Base-by-base conservation (phyloP, 2,113 vertebrate species). In the Pedetes capensis region DNA sequence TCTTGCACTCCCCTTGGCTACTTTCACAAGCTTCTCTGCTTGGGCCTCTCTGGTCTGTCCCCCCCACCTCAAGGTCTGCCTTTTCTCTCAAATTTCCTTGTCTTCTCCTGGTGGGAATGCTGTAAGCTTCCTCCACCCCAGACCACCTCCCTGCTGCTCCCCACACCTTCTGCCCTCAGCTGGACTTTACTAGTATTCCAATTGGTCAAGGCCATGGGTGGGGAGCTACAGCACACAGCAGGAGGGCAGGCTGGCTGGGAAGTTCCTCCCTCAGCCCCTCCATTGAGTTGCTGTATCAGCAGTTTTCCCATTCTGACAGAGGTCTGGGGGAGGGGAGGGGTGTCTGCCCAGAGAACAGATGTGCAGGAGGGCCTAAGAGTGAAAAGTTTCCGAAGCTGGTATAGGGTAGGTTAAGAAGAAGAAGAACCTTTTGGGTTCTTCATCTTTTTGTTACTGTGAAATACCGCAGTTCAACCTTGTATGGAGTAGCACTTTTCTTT, bases 281-380 rank as follows among this genome's bases (percentile, higher is more conserved):
- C 2, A 42, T 12, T 16, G 49, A 93, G 87, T 37, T 96, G 94
- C 95, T 93, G 37, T 0, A 5, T 96, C 93, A 94, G 87, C 94
- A 89, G 55, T 96, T 97, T 71, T 63, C 89, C 66, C 88, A 11
- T 88, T 93, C 82, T 66, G 88, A 49, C 86, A n/a, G 93, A 94
- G 89, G 89, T 95, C 80, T 51, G 89, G 89, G 91, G 87, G 82
- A 91, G 29, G 93, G 93, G 75, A 71, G 63, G 49, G 63, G 82
- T 79, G 69, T 39, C 59, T 80, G 78, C 34, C 22, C 18, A 8
- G 49, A 59, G 14, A 96, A 47, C 61, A 95, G 88, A 94, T 86
- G 93, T 81, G 29, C 59, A 29, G 78, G 80, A 89, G 16, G 3
- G 57, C 44, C 18, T 27, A 49, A 88, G 63, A 76, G 47, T 25